These are phyloP conservation scores for Nannoperca australis DNA, from an alignment of 2,797 vertebrate species.

Conservation along the genomic window DNA sequence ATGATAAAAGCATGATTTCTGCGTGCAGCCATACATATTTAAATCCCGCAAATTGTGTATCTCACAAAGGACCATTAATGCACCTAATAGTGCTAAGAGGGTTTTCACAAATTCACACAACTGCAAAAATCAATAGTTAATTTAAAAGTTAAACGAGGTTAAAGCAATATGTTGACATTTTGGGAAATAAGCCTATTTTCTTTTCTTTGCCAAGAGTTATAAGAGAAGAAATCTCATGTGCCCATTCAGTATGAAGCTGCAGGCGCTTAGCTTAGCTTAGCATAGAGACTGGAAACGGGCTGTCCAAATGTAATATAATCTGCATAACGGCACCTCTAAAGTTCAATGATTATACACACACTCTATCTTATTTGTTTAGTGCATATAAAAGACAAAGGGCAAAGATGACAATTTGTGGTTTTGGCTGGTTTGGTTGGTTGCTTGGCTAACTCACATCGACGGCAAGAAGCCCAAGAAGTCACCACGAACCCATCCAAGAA, in stretches of 20 bases:
- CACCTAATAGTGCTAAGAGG: background rate
- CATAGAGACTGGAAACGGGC: background rate
- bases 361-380: background rate
- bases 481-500: background rate
- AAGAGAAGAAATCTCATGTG: background rate
- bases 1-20: conserved; percentile 10
- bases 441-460: background rate
- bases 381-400: background rate
- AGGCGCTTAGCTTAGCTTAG: background rate
- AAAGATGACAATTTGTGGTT: too few relatives aligned
- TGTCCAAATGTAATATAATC: background rate
- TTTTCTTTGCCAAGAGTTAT: background rate
- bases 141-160: background rate
- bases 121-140: background rate
- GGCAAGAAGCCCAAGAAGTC: background rate
- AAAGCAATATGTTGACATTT: background rate
- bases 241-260: background rate
- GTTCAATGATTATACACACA: background rate
- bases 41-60: background rate
- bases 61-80: background rate
- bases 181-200: background rate
- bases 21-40: conserved; percentile 19
- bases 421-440: background rate
- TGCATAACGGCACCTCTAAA: too few relatives aligned
- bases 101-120: conserved; percentile 12